Evolutionary conservation across 2,797 vertebrate species (phyloP), one percentile per base, ranked within the genome.

Genomic region (Liasis olivaceus): DNA sequence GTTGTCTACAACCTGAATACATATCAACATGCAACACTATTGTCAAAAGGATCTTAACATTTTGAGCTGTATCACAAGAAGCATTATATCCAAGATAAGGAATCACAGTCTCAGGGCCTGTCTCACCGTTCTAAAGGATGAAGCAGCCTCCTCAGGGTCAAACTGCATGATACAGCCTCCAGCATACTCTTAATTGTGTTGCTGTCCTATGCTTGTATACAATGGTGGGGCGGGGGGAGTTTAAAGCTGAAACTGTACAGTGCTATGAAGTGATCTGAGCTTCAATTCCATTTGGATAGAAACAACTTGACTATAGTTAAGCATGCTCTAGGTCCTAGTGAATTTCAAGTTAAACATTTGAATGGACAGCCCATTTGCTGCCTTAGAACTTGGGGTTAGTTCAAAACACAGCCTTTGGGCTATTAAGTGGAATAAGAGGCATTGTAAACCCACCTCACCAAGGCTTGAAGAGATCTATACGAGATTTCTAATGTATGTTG

Each of bases 21-120:
- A n/a, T 60, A 8, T 92, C 63, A 87, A 85, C 56, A 69, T 90
- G 42, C 36, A 89, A 62, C 22, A 31, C 54, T 60, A 36, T 47
- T 89, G 26, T 81, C 36, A 85, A 85, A 42, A 89, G 4, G 47
- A 85, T n/a, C 59, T 85, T 64, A 89, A 69, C 62, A 51, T 47
- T 31, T 69, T 66, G 60, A 92, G 60, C 69, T 89, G 60, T 26
- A 51, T 89, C 84, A 92, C 54, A 87, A 87, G 22, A 64, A 28
- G 64, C 28, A 54, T 47, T 81, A 47, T 9, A 77, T 81, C 28
- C 42, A 88, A 66, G 69, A 84, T 69, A 89, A 85, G n/a, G 31
- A 64, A 85, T 31, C 42, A 5, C 31, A 92, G 62, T 62, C 42
- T 15, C 31, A 47, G 9, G 15, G 47, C 9, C 51, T 47, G 15